Evolutionary conservation across 2,797 vertebrate species (phyloP).

Genomic region (Neosilurus mollespiculum): DNA sequence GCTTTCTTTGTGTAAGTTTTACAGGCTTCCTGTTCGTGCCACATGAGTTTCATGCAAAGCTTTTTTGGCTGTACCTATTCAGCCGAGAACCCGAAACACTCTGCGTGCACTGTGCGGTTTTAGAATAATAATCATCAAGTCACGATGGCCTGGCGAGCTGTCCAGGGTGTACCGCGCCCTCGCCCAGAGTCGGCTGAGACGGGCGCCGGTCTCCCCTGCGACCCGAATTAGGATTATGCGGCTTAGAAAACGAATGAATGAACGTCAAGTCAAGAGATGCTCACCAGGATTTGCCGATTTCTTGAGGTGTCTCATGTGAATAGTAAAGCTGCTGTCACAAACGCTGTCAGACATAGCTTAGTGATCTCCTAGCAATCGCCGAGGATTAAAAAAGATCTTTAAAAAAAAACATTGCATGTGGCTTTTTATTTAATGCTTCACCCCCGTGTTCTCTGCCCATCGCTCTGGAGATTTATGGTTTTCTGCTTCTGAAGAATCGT

Average conservation of each 20-base stretch:
- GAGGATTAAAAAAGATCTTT: not conserved
- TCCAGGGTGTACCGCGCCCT: too few species aligned
- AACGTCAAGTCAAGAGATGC: not conserved
- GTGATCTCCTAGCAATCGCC: not conserved
- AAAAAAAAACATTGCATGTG: not conserved
- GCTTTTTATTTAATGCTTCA: not conserved
- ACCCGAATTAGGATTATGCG: too few species aligned
- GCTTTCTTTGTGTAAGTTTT: not conserved
- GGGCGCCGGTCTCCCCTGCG: too few species aligned
- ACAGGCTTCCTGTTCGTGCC: too few species aligned
- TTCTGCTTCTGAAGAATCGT: not conserved
- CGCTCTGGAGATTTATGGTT: constrained; percentile 6
- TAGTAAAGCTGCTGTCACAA: not conserved
- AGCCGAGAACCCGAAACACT: not conserved
- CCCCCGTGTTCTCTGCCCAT: too few species aligned
- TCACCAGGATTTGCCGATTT: not conserved
- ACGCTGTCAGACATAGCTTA: not conserved
- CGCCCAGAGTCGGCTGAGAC: too few species aligned
- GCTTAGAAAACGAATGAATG: too few species aligned
- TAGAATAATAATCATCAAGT: not conserved
- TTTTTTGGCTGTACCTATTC: too few species aligned
- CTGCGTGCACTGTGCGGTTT: not conserved
- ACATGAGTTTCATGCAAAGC: not conserved
- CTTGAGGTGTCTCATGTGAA: not conserved
- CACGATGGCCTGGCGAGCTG: too few species aligned